A percentile compares a stretch with the other conserved stretches of the same genome.
Evolutionary conservation across 2,888 invertebrate species (phyloP).

Genomic region (Eupelmus urozonus): DNA sequence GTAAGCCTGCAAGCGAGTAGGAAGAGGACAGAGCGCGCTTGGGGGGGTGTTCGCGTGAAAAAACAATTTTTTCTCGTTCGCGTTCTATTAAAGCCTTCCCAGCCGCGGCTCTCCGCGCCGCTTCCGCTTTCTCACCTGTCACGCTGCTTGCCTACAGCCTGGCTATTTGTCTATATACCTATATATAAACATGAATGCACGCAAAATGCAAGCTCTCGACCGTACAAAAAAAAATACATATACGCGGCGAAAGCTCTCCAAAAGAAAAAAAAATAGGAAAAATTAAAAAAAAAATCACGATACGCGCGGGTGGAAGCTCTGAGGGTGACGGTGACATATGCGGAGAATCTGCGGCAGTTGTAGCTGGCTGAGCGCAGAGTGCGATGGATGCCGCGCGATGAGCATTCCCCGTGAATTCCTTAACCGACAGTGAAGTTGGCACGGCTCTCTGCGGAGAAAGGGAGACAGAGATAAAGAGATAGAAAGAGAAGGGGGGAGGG

Average conservation of each 20-base stretch:
- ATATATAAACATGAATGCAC: not conserved
- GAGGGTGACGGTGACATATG: constrained; percentile 1
- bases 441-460: not conserved
- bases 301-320: not conserved
- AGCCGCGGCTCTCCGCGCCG: no score
- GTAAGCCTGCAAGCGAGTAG: no score
- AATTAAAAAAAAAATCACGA: not conserved
- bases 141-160: not conserved
- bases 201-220: not conserved
- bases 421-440: not conserved
- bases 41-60: not conserved
- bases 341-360: not conserved
- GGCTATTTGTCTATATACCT: no score
- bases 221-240: not conserved
- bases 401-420: constrained; percentile 15
- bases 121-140: constrained; percentile 36
- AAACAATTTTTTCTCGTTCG: not conserved
- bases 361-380: not conserved
- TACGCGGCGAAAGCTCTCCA: not conserved
- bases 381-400: not conserved
- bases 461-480: no score
- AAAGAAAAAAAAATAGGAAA: not conserved
- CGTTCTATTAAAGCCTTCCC: constrained; percentile 12
- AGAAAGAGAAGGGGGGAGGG: no score
- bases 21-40: not conserved